phyloP scores from a whole-genome alignment of 2,888 invertebrate genomes.

The Ephialtes manifestator region DNA sequence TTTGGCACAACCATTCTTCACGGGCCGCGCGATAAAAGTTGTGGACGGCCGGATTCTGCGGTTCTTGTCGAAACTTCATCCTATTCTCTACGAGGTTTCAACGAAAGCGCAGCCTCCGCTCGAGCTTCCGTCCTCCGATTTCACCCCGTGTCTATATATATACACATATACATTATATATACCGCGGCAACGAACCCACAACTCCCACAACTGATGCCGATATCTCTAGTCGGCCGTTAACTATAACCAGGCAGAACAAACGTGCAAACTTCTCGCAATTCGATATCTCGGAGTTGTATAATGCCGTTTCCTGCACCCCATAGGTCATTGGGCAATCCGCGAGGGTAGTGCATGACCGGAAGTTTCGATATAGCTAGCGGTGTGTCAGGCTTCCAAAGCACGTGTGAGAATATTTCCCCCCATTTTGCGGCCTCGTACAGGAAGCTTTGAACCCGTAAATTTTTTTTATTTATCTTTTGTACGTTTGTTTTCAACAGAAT shows the following conservation, averaged over 20 bases:
- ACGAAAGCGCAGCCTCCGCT: constrained; percentile 1
- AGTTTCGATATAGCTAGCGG: not conserved
- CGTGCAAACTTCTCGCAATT: constrained; percentile 76
- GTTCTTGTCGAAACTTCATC: constrained; percentile 63
- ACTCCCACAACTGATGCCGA: constrained; percentile 42
- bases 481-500: too few species aligned
- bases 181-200: constrained; percentile 29
- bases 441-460: too few species aligned
- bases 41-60: constrained; percentile 51
- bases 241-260: constrained; percentile 72
- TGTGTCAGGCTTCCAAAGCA: not conserved
- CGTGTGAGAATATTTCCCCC: not conserved
- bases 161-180: not conserved
- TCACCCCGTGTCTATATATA: constrained; percentile 46
- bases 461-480: too few species aligned
- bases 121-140: constrained; percentile 73
- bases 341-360: not conserved
- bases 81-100: constrained; percentile 50
- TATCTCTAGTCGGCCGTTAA: constrained; percentile 33
- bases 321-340: constrained; percentile 36
- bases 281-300: constrained; percentile 48
- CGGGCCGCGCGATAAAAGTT: constrained; percentile 58
- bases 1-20: constrained; percentile 54
- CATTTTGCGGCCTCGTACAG: not conserved
- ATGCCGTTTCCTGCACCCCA: constrained; percentile 12